A percentile compares a stretch with the other conserved stretches of the same genome.
Conservation (phyloP, 2,888 invertebrate species). For the Labia minor region DNA sequence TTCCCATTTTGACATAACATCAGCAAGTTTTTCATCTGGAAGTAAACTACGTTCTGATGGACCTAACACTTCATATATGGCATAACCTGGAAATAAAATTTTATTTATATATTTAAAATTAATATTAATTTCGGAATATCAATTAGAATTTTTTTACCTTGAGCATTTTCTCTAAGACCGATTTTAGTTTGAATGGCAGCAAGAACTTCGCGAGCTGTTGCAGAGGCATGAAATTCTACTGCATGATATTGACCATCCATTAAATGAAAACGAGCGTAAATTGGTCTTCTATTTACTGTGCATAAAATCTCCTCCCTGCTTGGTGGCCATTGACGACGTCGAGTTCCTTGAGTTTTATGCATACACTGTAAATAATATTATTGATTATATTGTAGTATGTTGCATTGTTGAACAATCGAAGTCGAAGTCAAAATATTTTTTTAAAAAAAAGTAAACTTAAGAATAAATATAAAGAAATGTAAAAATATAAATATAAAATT, state of each 20-base stretch:
- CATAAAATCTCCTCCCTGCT: conserved; percentile 86
- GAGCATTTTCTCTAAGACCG: conserved; percentile 66
- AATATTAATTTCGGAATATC: not conserved
- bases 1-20: conserved; percentile 94
- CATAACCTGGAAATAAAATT: conserved; percentile 54
- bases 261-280: conserved; percentile 82
- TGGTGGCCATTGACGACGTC: conserved; percentile 79
- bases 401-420: no score
- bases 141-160: conserved; percentile 41
- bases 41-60: conserved; percentile 74
- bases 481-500: not conserved
- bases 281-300: conserved; percentile 79
- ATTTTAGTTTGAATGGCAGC: conserved; percentile 81
- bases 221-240: conserved; percentile 88
- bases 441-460: not conserved
- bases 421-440: not conserved
- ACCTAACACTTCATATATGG: conserved; percentile 83
- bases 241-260: conserved; percentile 93
- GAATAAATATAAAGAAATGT: not conserved
- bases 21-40: conserved; percentile 79
- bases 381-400: conserved; percentile 20
- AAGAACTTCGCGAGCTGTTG: conserved; percentile 80
- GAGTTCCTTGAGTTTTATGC: conserved; percentile 51
- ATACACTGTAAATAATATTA: conserved; percentile 50
- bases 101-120: not conserved